These are phyloP conservation scores for Calliopsis andreniformis DNA, from an alignment of 1,140 invertebrate species.

Conservation along the genomic window DNA sequence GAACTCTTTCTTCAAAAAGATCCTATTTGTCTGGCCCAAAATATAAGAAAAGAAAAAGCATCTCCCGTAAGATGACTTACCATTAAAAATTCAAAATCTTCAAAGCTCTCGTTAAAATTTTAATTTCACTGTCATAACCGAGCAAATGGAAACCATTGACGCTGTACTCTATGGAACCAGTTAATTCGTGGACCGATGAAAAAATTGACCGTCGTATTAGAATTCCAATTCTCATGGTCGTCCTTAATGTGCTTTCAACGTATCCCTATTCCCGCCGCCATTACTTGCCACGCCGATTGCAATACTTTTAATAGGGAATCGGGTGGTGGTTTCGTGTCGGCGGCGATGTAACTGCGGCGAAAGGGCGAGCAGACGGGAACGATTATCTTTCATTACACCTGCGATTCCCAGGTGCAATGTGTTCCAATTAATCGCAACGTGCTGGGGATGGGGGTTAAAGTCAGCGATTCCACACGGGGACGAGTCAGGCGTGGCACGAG, in stretches of 20 bases:
- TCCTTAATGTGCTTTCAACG: neutral
- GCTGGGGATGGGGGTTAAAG: conserved; percentile 6
- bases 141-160: too few species aligned
- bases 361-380: conserved; percentile 60
- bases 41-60: too few species aligned
- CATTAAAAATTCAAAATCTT: too few species aligned
- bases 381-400: conserved; percentile 76
- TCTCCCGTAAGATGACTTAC: too few species aligned
- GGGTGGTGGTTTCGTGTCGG: conserved; percentile 62
- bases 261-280: conserved; percentile 25
- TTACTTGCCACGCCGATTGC: conserved; percentile 49
- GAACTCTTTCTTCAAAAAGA: too few species aligned
- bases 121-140: too few species aligned
- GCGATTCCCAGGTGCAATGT: conserved; percentile 74
- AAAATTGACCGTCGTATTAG: neutral
- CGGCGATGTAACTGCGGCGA: conserved; percentile 69
- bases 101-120: too few species aligned
- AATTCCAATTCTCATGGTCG: neutral
- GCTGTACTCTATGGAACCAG: neutral
- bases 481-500: conserved; percentile 38
- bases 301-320: conserved; percentile 64
- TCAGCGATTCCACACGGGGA: conserved; percentile 7
- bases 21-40: too few species aligned
- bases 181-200: neutral
- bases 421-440: conserved; percentile 71